Evolutionary conservation across 2,113 vertebrate species (phyloP).

Genomic region (Caranx ignobilis): DNA sequence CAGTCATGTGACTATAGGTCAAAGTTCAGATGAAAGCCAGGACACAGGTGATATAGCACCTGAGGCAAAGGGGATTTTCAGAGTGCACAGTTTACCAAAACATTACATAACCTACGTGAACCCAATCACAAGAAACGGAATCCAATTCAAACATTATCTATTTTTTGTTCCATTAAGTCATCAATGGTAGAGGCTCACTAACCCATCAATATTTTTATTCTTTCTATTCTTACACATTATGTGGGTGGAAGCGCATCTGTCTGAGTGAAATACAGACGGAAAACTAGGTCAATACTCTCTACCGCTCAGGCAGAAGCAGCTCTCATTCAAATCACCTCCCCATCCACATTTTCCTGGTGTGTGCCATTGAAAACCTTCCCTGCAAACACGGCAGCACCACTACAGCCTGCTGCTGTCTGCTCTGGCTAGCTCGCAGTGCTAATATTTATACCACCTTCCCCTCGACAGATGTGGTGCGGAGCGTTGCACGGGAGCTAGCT

Average conservation of each 20-base stretch:
- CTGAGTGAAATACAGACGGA: constrained; percentile 66
- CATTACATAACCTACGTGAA: constrained; percentile 25
- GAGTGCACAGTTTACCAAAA: constrained; percentile 2
- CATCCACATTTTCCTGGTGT: constrained; percentile 58
- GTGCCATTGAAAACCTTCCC: constrained; percentile 63
- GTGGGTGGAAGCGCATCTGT: constrained; percentile 68
- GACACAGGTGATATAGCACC: constrained; percentile 55
- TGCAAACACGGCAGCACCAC: constrained; percentile 36
- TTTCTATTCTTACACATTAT: constrained; percentile 62
- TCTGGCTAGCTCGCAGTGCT: constrained; percentile 41
- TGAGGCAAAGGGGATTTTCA: constrained; percentile 26
- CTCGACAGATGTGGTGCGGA: constrained; percentile 27
- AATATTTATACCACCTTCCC: constrained; percentile 43
- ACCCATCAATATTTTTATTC: constrained; percentile 60
- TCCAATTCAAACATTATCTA: constrained; percentile 5
- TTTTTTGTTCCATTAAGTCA: constrained; percentile 25
- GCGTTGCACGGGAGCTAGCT: constrained; percentile 39
- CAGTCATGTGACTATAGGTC: constrained; percentile 36
- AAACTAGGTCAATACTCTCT: constrained; percentile 84
- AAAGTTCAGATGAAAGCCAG: constrained; percentile 57
- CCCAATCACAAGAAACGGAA: background rate
- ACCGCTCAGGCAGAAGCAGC: constrained; percentile 75
- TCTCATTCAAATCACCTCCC: constrained; percentile 77
- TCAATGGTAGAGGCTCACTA: constrained; percentile 41
- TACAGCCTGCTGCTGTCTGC: constrained; percentile 20